Evolutionary conservation across 2,888 invertebrate genomes (phyloP), one percentile per base, ranked within the genome.

Genomic region (Lacanobia oleracea): DNA sequence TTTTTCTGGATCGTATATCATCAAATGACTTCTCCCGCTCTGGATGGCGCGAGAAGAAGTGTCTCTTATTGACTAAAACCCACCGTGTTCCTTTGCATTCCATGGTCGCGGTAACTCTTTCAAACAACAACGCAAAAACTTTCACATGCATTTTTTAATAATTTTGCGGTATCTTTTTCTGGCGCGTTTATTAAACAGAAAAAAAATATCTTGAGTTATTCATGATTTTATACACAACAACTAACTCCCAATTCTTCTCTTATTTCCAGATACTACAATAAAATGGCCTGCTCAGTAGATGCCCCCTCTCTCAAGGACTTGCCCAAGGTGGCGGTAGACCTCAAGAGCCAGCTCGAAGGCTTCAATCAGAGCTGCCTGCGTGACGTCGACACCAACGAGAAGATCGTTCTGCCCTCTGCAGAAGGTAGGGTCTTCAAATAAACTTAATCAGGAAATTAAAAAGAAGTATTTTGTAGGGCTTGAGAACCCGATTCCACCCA

Each of bases 371-470:
- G 97, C 90, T 97, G 98, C 90, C 97, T 99, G 93, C 98, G 98
- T 92, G 98, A 98, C 91, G 98, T 98, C 12, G 97, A 98, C 87
- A 99, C 99, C 72, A 97, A 98, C 84, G 99, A 99, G 93, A 99
- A 99, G 94, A 98, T 98, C 75, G 97, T 99, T 79, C 96, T 99
- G 88, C 99, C 99, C 73, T 98, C 99, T 57, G 98, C 99, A 86
- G 98, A 99, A 98, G 99, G 99, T 99, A 78, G 48, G 21, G 14
- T 40, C 21, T 40, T 40, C 14, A 40, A 40, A 40, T 40, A 21
- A 40, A 40, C 8, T 4, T 21, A 40, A 14, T 57, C 21, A 57
- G 6, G 40, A 50, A 57, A 40, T 40, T 2, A 14, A 37, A 1
- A 6, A 57, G 7, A 14, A 5, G 40, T 14, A 59, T 18, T 48